Evolutionary conservation across 2,888 invertebrate species (phyloP).

Genomic region (Drosophila austrosaltans): DNA sequence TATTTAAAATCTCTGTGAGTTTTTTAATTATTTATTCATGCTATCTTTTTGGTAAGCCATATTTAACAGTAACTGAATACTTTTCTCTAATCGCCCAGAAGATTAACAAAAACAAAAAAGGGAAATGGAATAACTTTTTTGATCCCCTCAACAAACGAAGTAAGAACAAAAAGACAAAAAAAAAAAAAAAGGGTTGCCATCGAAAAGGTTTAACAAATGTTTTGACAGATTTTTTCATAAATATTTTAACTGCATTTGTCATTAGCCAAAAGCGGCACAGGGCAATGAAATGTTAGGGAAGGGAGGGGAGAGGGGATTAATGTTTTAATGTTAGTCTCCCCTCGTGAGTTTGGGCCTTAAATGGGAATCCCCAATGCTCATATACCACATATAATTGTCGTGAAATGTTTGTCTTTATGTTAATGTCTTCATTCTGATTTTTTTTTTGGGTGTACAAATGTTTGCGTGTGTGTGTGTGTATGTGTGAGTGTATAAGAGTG

Average conservation of each 20-base stretch:
- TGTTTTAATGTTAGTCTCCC: neutral
- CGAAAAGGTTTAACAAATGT: constrained; percentile 18
- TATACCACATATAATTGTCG: constrained; percentile 7
- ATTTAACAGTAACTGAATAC: constrained; percentile 14
- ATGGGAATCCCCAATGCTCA: constrained; percentile 9
- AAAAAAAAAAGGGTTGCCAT: neutral
- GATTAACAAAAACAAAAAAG: constrained; percentile 2
- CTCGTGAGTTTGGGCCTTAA: neutral
- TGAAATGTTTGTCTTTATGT: constrained; percentile 28
- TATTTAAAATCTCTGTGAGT: constrained; percentile 5
- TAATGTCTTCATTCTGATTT: constrained; percentile 46
- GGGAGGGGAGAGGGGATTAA: neutral
- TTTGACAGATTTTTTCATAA: constrained; percentile 13
- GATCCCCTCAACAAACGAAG: neutral
- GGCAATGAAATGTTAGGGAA: neutral
- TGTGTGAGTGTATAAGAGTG: neutral
- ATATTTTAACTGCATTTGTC: constrained; percentile 16
- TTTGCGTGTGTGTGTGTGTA: neutral
- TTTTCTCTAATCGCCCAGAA: constrained; percentile 8
- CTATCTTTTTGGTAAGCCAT: constrained; percentile 1
- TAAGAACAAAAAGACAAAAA: neutral
- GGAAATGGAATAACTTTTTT: neutral
- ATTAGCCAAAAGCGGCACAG: constrained; percentile 2
- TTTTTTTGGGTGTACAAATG: neutral
- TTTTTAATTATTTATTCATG: constrained; percentile 1